Conservation (phyloP, 30 jellyfish, hydroid and myxozoan genomes). For the Pelagia noctiluca region DNA sequence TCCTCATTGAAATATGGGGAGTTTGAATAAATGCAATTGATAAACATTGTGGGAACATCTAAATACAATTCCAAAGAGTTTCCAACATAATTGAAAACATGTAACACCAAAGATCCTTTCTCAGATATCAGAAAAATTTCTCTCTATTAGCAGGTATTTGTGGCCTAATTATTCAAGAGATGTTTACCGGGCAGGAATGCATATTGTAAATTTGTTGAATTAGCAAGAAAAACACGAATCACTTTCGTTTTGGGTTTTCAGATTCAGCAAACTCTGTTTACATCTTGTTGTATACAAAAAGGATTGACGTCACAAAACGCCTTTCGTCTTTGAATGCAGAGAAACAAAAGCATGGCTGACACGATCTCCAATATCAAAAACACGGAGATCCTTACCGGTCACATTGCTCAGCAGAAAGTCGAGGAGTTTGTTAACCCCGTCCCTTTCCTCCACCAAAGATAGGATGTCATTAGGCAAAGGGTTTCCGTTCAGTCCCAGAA, state of each 20-base stretch:
- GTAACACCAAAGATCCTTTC: too few relatives aligned
- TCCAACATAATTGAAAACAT: too few relatives aligned
- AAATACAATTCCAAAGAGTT: too few relatives aligned
- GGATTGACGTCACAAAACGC: slow-evolving; percentile 9
- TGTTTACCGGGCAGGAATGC: background rate
- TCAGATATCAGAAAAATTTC: too few relatives aligned
- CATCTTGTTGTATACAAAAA: slow-evolving; percentile 7
- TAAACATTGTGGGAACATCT: too few relatives aligned
- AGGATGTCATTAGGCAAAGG: slow-evolving; percentile 90
- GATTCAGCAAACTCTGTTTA: background rate
- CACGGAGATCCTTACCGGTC: slow-evolving; percentile 77
- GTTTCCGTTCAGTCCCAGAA: slow-evolving; percentile 91
- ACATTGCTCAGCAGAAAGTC: slow-evolving; percentile 77
- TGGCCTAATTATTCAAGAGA: background rate
- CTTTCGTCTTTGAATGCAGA: slow-evolving; percentile 14
- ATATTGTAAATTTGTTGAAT: background rate
- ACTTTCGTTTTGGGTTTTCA: background rate
- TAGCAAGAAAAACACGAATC: slow-evolving; percentile 1
- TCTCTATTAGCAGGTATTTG: too few relatives aligned
- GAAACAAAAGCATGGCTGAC: slow-evolving; percentile 17
- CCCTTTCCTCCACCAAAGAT: slow-evolving; percentile 72
- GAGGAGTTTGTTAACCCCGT: slow-evolving; percentile 73
- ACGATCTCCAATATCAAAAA: background rate
- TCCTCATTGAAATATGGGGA: too few relatives aligned
- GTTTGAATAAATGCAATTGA: too few relatives aligned